Conservation (phyloP, 2,113 vertebrate species). For the Saimiri boliviensis region DNA sequence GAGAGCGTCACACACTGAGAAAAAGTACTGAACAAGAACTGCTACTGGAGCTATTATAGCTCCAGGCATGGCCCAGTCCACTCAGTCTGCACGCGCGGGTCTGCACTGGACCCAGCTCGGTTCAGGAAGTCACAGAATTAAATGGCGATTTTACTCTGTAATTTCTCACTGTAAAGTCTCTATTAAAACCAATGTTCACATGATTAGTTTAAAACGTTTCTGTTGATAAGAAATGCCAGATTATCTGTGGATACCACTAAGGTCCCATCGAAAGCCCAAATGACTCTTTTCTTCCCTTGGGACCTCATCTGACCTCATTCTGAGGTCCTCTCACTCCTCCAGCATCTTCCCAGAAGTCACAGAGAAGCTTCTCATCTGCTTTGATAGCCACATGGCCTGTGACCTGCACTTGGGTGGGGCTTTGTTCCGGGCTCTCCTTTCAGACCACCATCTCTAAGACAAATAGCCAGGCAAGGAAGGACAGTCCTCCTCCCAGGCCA, state of each 20-base stretch:
- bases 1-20: background rate
- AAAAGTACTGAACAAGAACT: too few species aligned
- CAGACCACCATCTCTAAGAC: background rate
- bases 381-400: accelerated
- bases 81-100: background rate
- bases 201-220: background rate
- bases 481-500: background rate
- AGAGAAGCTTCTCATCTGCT: background rate
- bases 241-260: too few species aligned
- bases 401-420: accelerated
- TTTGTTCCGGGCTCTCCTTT: too few species aligned
- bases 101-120: background rate
- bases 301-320: background rate
- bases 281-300: background rate
- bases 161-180: background rate
- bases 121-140: background rate
- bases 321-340: background rate
- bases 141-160: background rate
- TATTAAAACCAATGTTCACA: background rate
- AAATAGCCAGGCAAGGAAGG: too few species aligned
- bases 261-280: background rate
- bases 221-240: background rate
- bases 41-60: too few species aligned
- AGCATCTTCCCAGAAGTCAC: background rate
- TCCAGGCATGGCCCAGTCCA: background rate